Percentiles rank a stretch among this genome's conserved stretches.
These are phyloP conservation scores for Turnix velox DNA, from an alignment of 2,113 vertebrate genomes.

Conservation along the genomic window DNA sequence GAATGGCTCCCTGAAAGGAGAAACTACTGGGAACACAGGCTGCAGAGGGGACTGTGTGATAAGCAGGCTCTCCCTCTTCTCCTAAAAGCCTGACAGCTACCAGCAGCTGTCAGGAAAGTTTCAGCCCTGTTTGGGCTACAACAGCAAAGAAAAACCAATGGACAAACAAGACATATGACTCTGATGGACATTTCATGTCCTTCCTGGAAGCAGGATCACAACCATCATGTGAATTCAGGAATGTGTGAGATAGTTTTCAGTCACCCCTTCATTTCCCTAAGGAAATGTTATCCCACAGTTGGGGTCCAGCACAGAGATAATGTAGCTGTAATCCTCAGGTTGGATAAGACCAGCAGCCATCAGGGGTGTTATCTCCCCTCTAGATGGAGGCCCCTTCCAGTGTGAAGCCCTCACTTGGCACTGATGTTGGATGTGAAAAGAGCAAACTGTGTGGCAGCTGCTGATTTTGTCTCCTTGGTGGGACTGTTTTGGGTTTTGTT, in stretches of 20 bases:
- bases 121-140: not conserved
- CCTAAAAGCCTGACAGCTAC: not conserved
- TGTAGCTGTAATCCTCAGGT: not conserved
- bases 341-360: slow-evolving; percentile 29
- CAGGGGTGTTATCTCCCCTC: slow-evolving; percentile 12
- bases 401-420: not conserved
- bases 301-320: not conserved
- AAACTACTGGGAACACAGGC: not conserved
- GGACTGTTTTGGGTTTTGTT: not conserved
- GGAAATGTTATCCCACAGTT: not conserved
- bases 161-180: not conserved
- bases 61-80: not conserved
- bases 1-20: not conserved
- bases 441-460: slow-evolving; percentile 59
- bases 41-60: not conserved
- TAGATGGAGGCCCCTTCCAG: slow-evolving; percentile 4
- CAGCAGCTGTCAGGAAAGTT: not conserved
- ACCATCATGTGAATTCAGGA: not conserved
- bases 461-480: slow-evolving; percentile 45
- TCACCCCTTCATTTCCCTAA: not conserved
- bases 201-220: not conserved
- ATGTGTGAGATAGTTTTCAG: not conserved
- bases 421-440: not conserved
- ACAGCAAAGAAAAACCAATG: not conserved
- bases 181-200: not conserved